Evolutionary conservation across 2,113 vertebrate species (phyloP), one percentile per base, ranked within the genome.

Genomic region (Oxyruncus cristatus): DNA sequence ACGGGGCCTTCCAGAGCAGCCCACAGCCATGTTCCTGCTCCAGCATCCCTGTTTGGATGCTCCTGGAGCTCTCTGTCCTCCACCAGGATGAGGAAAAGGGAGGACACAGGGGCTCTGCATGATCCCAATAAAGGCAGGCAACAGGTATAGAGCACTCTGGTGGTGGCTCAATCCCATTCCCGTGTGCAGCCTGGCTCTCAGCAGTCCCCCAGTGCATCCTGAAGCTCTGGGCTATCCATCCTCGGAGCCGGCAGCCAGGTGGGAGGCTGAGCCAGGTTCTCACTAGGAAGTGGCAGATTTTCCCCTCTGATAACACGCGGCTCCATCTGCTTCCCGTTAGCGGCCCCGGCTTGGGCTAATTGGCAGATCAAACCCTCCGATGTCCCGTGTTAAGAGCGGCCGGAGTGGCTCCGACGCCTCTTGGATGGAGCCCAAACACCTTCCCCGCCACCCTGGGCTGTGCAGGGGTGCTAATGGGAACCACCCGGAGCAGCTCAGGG

Each of bases 301-400:
- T 42, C 66, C 94, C 61, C 7, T n/a, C 68, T 2, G 21, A 37
- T 52, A 85, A 94, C 4, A 4, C 58, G 0, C 4, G 1, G 81
- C 70, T 73, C 97, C 98, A 97, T 96, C 98, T 97, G 98, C 95
- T 98, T 86, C 92, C 80, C 37, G 55, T 92, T 97, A 97, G 96
- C 96, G 16, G 93, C 97, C 93, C 94, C 0, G 14, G 78, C 93
- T 72, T 87, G 9, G 95, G 85, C 96, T 96, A 90, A 96, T 94
- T 94, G 97, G 79, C 88, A 92, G 75, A 97, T 96, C 97, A 97
- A 97, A 89, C 87, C 90, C 18, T 56, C 50, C 47, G 53, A 85
- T 93, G 94, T 92, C 92, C 73, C 56, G 14, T 19, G 32, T 87
- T 59, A 73, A 85, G 56, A 19, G 79, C 39, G 68, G 27, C 80